Evolutionary conservation across 2,113 vertebrate genomes (phyloP), one percentile per base, ranked within the genome.

Genomic region (Phylloscopus trochilus): DNA sequence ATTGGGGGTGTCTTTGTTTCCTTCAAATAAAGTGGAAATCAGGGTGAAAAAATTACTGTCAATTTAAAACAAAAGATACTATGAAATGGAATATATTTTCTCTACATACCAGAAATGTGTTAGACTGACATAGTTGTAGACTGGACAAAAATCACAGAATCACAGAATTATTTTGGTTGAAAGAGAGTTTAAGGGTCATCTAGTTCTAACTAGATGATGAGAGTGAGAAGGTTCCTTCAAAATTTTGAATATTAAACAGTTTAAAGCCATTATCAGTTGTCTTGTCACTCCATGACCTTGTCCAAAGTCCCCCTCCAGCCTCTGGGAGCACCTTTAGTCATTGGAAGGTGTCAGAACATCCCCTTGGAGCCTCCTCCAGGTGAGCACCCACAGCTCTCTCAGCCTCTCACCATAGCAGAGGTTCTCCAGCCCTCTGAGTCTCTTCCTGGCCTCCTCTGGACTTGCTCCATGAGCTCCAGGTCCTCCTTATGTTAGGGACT

Each of bases 301-400:
- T 30, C 78, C 30, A 46, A 67, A 68, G 30, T 60, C 23, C 1
- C 1, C 53, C 53, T 39, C 15, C 53, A 53, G 13, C 10, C 28
- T 75, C 53, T 31, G 26, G 30, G 10, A 52, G n/a, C 16, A 9
- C 21, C 11, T 53, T 60, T 15, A n/a, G 53, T 46, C 6, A 14
- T 10, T 46, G 44, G 15, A 39, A 67, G 20, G 24, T 8, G 9
- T 4, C 15, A 7, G 30, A 46, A 41, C 6, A 8, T n/a, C 37
- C 39, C 27, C 9, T 13, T 33, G 10, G 27, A 81, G 4, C 19
- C 16, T 60, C 28, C 56, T 60, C 28, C 39, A 39, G 15, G 18
- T 60, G 33, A 52, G 10, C 53, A 30, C 1, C 0, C 18, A 1
- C 33, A 67, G 6, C 24, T 46, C 8, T 67, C n/a, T 0, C 28